Conservation (phyloP, 2,113 vertebrate species). For the Elephas maximus region DNA sequence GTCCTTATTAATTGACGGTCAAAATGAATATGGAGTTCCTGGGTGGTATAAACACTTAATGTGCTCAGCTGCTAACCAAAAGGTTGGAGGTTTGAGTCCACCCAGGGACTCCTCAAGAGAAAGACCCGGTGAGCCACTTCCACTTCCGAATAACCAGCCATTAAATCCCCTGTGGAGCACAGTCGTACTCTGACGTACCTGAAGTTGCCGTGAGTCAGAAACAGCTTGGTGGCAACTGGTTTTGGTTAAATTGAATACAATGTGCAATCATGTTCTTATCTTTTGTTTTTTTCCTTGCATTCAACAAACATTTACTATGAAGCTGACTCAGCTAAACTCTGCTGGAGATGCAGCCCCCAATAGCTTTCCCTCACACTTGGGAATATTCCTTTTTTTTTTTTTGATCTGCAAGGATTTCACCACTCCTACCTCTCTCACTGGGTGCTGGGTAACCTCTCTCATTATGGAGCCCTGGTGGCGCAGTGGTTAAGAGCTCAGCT, state of each 20-base stretch:
- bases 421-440: not conserved
- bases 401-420: not conserved
- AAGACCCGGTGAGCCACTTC: not conserved
- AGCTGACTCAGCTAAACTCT: not conserved
- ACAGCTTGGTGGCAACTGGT: not conserved
- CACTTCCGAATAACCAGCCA: not conserved
- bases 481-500: too few species aligned
- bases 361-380: not conserved
- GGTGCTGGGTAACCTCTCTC: too few species aligned
- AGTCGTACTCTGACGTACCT: not conserved
- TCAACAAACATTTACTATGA: not conserved
- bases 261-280: not conserved
- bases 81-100: not conserved
- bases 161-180: not conserved
- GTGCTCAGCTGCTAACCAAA: too few species aligned
- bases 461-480: too few species aligned
- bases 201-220: not conserved
- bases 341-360: too few species aligned
- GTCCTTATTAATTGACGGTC: not conserved
- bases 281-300: not conserved
- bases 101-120: not conserved
- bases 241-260: not conserved
- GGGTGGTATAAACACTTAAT: too few species aligned
- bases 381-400: not conserved
- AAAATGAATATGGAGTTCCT: not conserved